These are phyloP conservation scores for Chloroceryle aenea DNA, from an alignment of 2,113 vertebrate genomes.

Conservation along the genomic window DNA sequence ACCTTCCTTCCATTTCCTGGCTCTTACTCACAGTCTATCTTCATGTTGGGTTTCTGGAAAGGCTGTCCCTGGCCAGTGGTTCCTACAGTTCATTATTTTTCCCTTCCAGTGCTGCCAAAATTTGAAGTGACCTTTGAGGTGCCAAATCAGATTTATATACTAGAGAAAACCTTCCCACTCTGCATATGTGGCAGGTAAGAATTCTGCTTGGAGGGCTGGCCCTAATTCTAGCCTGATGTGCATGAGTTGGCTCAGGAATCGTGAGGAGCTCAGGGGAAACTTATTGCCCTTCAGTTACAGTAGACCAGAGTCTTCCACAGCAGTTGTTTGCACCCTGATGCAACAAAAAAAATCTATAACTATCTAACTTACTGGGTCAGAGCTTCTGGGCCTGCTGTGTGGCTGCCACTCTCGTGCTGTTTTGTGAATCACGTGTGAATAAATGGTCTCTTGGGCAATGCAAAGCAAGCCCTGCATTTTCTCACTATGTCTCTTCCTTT, in stretches of 20 bases:
- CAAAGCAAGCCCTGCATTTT: neutral
- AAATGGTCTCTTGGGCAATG: neutral
- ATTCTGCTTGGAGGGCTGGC: neutral
- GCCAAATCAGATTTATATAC: neutral
- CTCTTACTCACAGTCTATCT: neutral
- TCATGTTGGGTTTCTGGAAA: neutral
- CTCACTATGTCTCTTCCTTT: neutral
- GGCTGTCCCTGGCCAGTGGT: neutral
- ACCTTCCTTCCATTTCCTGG: neutral
- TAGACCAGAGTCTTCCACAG: neutral
- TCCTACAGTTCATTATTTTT: neutral
- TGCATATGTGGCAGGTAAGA: slow-evolving; percentile 63
- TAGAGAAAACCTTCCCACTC: slow-evolving; percentile 8
- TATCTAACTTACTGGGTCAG: neutral
- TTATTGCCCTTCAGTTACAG: neutral
- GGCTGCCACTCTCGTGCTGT: neutral
- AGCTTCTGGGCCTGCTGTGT: neutral
- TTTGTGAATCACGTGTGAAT: fast-evolving
- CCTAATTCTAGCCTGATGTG: neutral
- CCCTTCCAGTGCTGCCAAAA: slow-evolving; percentile 47
- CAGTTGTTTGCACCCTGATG: neutral
- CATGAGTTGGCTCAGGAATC: neutral
- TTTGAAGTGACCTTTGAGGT: slow-evolving; percentile 52
- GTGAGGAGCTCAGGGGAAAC: neutral
- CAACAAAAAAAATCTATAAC: neutral